Conservation (phyloP, 1,140 invertebrate species). For the Drosophila ambigua region DNA sequence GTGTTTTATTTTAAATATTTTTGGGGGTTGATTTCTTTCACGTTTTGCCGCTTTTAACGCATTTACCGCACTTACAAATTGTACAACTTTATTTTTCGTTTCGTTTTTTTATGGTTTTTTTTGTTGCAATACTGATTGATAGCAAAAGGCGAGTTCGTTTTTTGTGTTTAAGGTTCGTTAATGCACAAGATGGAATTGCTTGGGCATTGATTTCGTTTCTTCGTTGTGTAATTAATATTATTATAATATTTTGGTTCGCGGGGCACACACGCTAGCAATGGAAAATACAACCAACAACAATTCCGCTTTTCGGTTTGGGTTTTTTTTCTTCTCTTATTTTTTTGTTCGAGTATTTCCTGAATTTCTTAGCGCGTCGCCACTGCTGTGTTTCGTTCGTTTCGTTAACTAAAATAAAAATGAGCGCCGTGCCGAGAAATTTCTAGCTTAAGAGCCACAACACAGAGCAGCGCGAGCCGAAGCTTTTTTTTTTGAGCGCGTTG, state of each 20-base stretch:
- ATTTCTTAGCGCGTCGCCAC: constrained; percentile 57
- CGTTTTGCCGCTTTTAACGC: background rate
- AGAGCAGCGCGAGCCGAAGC: constrained; percentile 50
- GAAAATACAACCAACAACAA: constrained; percentile 45
- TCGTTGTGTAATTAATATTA: constrained; percentile 38
- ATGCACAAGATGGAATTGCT: constrained; percentile 46
- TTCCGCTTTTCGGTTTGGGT: constrained; percentile 35
- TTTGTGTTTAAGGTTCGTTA: constrained; percentile 60
- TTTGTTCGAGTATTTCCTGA: constrained; percentile 38
- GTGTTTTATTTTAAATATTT: no score
- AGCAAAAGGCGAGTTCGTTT: constrained; percentile 67
- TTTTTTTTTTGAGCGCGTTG: constrained; percentile 9
- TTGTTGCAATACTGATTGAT: constrained; percentile 67
- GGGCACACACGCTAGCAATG: constrained; percentile 42
- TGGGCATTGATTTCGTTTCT: constrained; percentile 48
- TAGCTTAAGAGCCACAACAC: constrained; percentile 32
- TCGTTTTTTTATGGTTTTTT: constrained; percentile 5
- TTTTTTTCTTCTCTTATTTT: constrained; percentile 12
- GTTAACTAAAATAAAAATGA: constrained; percentile 78
- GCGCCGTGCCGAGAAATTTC: constrained; percentile 44
- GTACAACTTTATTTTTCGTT: constrained; percentile 24
- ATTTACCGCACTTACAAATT: constrained; percentile 20
- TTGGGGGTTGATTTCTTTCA: background rate
- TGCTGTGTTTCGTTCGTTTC: constrained; percentile 72
- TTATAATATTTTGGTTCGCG: constrained; percentile 19